Evolutionary conservation across 2,113 vertebrate genomes (phyloP).

Genomic region (Cephalopterus ornatus): DNA sequence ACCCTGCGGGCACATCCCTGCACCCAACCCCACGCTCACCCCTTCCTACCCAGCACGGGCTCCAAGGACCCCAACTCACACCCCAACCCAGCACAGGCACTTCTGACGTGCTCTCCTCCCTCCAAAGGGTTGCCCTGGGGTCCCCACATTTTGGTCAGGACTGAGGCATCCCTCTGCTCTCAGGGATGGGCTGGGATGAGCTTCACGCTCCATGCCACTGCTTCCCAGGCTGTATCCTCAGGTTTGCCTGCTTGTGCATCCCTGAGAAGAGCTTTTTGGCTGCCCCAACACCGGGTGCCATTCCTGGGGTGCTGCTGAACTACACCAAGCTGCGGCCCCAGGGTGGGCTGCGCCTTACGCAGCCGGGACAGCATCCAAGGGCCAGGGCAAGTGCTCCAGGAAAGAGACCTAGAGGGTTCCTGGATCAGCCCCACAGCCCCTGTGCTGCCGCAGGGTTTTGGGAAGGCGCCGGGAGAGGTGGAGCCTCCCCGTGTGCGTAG

Average conservation of each 20-base stretch:
- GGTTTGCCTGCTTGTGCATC: not conserved
- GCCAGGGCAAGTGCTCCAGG: not conserved
- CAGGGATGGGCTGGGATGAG: not conserved
- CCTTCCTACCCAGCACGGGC: not conserved
- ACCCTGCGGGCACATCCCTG: not conserved
- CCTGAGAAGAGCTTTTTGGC: not conserved
- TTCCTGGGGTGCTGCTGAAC: not conserved
- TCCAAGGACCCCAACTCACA: not conserved
- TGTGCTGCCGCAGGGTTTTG: rapidly evolving
- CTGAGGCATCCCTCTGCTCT: not conserved
- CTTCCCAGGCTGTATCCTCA: not conserved
- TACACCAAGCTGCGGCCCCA: not conserved
- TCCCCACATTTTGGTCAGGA: not conserved
- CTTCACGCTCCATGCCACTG: not conserved
- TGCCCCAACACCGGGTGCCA: rapidly evolving
- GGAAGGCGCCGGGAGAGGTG: not conserved
- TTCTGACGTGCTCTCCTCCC: not conserved
- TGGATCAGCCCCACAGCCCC: not conserved
- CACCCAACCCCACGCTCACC: not conserved
- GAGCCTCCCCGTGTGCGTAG: not conserved
- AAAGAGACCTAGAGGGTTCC: not conserved
- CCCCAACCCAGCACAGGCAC: not conserved
- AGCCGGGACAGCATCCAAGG: rapidly evolving
- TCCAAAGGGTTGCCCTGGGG: not conserved
- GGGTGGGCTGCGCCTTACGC: not conserved